Percentiles rank a stretch among this genome's conserved stretches.
Evolutionary conservation across 2,888 invertebrate genomes (phyloP).

Genomic region (Apamea crenata): DNA sequence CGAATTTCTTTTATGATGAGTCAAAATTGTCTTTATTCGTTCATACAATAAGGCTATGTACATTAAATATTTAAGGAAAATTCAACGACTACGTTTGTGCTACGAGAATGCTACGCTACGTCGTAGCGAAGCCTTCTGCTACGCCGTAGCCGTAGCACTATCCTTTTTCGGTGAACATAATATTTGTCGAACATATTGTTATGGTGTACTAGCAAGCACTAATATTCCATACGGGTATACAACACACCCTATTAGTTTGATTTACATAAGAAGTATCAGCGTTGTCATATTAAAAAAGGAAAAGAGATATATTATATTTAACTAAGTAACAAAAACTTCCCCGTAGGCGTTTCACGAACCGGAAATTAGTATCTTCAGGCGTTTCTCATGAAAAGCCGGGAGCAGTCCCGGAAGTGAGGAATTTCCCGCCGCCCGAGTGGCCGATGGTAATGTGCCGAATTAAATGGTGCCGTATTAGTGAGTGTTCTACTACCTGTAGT

Average conservation of each 20-base stretch:
- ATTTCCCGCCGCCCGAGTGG: conserved; percentile 78
- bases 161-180: background rate
- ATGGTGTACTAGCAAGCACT: background rate
- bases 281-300: conserved; percentile 33
- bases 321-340: conserved; percentile 69
- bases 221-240: background rate
- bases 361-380: conserved; percentile 82
- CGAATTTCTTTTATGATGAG: background rate
- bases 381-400: conserved; percentile 73
- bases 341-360: conserved; percentile 73
- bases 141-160: conserved; percentile 4
- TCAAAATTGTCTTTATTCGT: background rate
- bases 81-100: background rate
- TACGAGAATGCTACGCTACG: conserved; percentile 15
- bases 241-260: background rate
- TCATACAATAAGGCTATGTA: background rate
- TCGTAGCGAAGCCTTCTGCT: conserved; percentile 1
- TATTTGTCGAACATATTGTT: background rate
- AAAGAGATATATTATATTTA: conserved; percentile 60
- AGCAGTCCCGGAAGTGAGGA: conserved; percentile 76
- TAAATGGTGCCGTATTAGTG: conserved; percentile 65
- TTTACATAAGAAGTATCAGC: conserved; percentile 25
- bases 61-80: background rate
- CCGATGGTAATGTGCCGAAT: conserved; percentile 72
- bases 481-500: conserved; percentile 43